Base-by-base conservation (phyloP, 2,113 vertebrate genomes). In the Dipodomys stephensi region DNA sequence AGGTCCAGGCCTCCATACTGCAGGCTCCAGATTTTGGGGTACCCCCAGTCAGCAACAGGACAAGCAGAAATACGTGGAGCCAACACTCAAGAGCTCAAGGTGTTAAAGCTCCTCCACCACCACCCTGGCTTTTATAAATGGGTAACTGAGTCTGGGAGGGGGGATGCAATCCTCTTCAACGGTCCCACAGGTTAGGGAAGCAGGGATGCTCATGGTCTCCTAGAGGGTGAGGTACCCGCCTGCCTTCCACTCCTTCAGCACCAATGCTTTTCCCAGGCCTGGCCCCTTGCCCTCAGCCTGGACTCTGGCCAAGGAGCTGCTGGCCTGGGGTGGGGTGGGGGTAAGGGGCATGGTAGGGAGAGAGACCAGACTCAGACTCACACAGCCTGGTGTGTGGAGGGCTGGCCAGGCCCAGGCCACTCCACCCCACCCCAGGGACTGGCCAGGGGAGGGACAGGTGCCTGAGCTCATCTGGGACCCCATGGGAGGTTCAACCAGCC, bases 191-290 rank as follows among this genome's bases (percentile, higher is more conserved):
- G 23, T 73, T 74, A 7, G n/a, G 0, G 8, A 13, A 9, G 8
- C 4, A 20, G 62, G 39, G 32, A 4, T 13, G 20, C 27, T 15
- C 69, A 0, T 0, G 1, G 74, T 5, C 19, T 39, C 22, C 0
- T 27, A 1, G 49, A 30, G 57, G 46, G 32, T 30, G 46, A 32
- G 32, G 39, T 68, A 2, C 65, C 35, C n/a, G 27, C 30, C 53
- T 2, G 4, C 9, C 71, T 39, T 39, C 35, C 79, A n/a, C 32
- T 23, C 27, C 65, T 79, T n/a, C 27, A 7, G 7, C 64, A 22
- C 60, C 10, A 30, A 7, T 20, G 6, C 35, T n/a, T 18, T 25
- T n/a, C 28, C 22, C 0, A 18, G 0, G 84, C 19, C 44, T 19
- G 71, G 93, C 53, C 13, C n/a, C 28, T 44, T 0, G 1, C 4